A percentile compares a stretch with the other conserved stretches of the same genome.
Evolutionary conservation across 2,888 invertebrate genomes (phyloP).

Genomic region (Tetragonisca angustula): DNA sequence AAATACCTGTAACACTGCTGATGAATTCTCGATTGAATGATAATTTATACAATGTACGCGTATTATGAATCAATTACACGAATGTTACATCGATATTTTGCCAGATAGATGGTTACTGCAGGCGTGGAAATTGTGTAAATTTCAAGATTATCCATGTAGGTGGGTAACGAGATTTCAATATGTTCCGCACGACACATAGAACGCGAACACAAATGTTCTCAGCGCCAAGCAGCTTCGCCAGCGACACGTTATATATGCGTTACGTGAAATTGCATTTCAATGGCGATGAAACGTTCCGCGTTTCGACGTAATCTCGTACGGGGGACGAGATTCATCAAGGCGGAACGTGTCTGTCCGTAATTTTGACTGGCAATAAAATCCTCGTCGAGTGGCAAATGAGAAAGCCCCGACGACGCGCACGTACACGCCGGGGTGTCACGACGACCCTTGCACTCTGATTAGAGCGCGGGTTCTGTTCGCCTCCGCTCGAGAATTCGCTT

Average conservation of each 20-base stretch:
- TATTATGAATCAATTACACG: too few species aligned
- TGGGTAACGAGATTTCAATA: too few species aligned
- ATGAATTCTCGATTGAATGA: too few species aligned
- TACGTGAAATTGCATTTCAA: not conserved
- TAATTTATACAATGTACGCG: too few species aligned
- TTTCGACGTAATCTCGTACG: not conserved
- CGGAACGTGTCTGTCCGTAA: not conserved
- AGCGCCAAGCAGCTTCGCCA: too few species aligned
- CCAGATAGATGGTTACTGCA: too few species aligned
- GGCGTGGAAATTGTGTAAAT: too few species aligned
- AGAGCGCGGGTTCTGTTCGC: conserved; percentile 25
- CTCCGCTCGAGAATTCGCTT: conserved; percentile 21
- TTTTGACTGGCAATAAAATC: conserved; percentile 14
- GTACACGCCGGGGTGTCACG: not conserved
- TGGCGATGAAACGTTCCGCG: not conserved
- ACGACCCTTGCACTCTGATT: conserved; percentile 34
- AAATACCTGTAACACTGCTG: too few species aligned
- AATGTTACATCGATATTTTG: too few species aligned
- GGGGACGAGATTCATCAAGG: not conserved
- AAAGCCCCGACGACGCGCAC: conserved; percentile 13
- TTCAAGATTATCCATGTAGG: too few species aligned
- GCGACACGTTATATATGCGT: not conserved
- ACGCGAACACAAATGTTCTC: too few species aligned
- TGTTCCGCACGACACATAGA: too few species aligned
- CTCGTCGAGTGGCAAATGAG: conserved; percentile 21